Percentiles rank a stretch among this genome's conserved stretches.
These are phyloP conservation scores for Rhinolophus ferrumequinum DNA, from an alignment of 2,113 vertebrate species.

Conservation along the genomic window DNA sequence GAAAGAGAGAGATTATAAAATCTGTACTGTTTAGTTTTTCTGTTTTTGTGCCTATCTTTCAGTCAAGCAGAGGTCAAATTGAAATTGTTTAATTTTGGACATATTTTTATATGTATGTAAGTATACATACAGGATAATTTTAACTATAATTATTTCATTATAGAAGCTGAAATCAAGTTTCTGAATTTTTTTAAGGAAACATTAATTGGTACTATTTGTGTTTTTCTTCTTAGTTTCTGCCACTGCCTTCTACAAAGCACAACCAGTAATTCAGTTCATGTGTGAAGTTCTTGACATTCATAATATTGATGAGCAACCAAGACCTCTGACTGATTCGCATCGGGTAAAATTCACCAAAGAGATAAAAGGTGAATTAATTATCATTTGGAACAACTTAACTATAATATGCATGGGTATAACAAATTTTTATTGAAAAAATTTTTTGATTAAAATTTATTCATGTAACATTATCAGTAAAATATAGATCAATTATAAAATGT, in stretches of 20 bases:
- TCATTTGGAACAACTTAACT: constrained; percentile 2
- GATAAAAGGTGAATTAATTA: constrained; percentile 95
- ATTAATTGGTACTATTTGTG: constrained; percentile 66
- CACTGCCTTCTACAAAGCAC: constrained; percentile 99
- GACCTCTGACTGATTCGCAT: constrained; percentile 98
- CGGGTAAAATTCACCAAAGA: constrained; percentile 99
- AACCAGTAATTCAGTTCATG: constrained; percentile 99
- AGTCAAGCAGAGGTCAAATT: constrained; percentile 3
- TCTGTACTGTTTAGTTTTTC: background rate
- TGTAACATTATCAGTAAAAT: constrained; percentile 15
- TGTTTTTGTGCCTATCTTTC: constrained; percentile 14
- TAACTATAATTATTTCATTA: constrained; percentile 14
- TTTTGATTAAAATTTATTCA: constrained; percentile 52
- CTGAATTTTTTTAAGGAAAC: constrained; percentile 38
- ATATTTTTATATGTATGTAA: background rate
- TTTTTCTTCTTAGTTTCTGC: constrained; percentile 92
- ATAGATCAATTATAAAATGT: constrained; percentile 41
- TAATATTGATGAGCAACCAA: constrained; percentile 99
- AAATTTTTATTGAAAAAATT: constrained; percentile 45
- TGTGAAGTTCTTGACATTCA: constrained; percentile 99
- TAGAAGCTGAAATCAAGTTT: background rate
- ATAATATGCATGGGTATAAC: constrained; percentile 47
- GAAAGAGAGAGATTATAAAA: constrained; percentile 12
- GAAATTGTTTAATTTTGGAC: constrained; percentile 44
- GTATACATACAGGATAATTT: background rate